These are phyloP conservation scores for Hemibagrus wyckioides DNA, from an alignment of 2,113 vertebrate species.

Conservation along the genomic window DNA sequence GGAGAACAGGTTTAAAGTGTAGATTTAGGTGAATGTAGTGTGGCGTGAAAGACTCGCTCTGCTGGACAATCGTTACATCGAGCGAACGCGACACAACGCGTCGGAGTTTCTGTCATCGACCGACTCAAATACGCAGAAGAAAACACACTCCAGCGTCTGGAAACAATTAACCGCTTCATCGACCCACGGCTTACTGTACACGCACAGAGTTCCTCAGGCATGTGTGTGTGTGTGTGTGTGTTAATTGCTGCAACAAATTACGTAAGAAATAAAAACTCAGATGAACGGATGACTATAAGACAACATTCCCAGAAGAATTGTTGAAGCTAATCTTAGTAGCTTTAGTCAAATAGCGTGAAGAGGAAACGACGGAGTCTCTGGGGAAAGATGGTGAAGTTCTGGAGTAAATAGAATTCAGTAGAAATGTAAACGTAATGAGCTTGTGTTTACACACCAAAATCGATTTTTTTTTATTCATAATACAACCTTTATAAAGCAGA, in stretches of 20 bases:
- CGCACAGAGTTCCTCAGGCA: background rate
- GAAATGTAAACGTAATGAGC: background rate
- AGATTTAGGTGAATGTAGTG: background rate
- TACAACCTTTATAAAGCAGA: too few relatives aligned
- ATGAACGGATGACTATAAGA: background rate
- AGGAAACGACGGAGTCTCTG: background rate
- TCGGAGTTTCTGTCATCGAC: slow-evolving; percentile 12
- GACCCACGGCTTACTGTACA: background rate
- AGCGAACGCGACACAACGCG: background rate
- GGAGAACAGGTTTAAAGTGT: background rate
- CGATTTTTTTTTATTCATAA: too few relatives aligned
- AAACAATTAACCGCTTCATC: slow-evolving; percentile 45
- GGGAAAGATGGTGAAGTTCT: too few relatives aligned
- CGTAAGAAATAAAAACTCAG: background rate
- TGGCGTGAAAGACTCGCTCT: background rate
- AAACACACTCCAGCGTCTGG: slow-evolving; percentile 22
- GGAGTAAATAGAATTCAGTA: background rate
- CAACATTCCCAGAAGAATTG: background rate
- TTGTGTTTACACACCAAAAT: background rate
- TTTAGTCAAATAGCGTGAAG: background rate
- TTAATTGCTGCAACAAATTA: background rate
- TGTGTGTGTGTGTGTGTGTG: background rate
- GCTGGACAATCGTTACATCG: slow-evolving; percentile 27
- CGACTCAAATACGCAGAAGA: slow-evolving; percentile 39
- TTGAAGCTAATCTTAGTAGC: background rate